A percentile compares a stretch with the other conserved stretches of the same genome.
Conservation (phyloP, 2,113 vertebrate genomes). For the Eubucco bourcierii region DNA sequence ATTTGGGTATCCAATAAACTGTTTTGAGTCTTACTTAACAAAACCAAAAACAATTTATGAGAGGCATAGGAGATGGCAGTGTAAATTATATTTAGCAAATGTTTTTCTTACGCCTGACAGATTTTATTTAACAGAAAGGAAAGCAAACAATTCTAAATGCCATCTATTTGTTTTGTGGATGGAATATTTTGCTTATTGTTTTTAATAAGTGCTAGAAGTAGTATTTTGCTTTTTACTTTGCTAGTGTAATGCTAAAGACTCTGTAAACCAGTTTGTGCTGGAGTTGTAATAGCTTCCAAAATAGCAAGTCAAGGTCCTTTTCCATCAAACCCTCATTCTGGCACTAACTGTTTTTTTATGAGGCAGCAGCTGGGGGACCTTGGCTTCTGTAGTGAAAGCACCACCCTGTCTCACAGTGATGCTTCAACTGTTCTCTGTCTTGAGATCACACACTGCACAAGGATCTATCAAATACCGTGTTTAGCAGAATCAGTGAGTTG, state of each 20-base stretch:
- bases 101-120: neutral
- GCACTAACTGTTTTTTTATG: neutral
- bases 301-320: neutral
- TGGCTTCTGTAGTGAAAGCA: neutral
- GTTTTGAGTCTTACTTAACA: neutral
- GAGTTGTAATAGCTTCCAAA: neutral
- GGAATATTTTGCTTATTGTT: neutral
- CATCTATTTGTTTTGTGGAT: neutral
- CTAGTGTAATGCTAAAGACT: neutral
- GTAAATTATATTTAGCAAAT: neutral
- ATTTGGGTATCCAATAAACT: neutral
- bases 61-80: neutral
- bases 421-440: neutral
- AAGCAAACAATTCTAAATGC: neutral
- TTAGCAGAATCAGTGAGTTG: neutral
- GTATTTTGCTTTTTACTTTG: neutral
- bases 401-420: accelerated
- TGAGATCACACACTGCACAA: neutral
- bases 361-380: neutral
- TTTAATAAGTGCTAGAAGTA: neutral
- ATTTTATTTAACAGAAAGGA: neutral
- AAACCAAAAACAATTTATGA: neutral
- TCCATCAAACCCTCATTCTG: neutral
- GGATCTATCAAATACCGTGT: accelerated
- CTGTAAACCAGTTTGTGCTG: neutral